phyloP scores from a whole-genome alignment of 2,797 vertebrate genomes.

The Philypnodon macrostomus region DNA sequence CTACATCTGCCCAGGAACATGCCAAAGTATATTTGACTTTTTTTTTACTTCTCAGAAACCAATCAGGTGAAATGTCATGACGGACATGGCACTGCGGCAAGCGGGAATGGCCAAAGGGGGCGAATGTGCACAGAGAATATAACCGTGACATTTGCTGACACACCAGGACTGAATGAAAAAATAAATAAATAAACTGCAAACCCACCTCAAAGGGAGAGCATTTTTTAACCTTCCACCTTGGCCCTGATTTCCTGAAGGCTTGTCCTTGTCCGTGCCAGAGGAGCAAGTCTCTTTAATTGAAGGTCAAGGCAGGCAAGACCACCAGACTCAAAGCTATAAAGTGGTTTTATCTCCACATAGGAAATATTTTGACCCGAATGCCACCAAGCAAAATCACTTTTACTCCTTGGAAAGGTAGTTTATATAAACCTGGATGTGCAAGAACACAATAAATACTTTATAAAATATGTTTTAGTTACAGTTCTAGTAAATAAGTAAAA shows the following conservation, averaged over 20 bases:
- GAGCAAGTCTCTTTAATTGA: conserved; percentile 35
- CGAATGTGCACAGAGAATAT: conserved; percentile 16
- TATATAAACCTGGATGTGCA: neutral
- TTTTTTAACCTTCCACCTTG: conserved; percentile 43
- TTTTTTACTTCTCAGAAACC: conserved; percentile 21
- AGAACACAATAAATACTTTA: neutral
- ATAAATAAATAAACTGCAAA: conserved; percentile 34
- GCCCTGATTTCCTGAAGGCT: conserved; percentile 20
- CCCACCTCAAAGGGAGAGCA: conserved; percentile 8
- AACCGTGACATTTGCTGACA: conserved; percentile 66
- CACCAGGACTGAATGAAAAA: conserved; percentile 17
- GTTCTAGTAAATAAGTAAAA: too few species aligned
- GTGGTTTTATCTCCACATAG: conserved; percentile 12
- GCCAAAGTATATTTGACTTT: conserved; percentile 3
- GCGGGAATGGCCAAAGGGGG: conserved; percentile 24
- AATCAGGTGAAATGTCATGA: conserved; percentile 44
- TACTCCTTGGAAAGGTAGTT: conserved; percentile 2
- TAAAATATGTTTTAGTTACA: neutral
- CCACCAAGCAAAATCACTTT: conserved; percentile 16
- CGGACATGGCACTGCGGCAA: conserved; percentile 8
- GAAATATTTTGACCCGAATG: conserved; percentile 10
- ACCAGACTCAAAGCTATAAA: conserved; percentile 9
- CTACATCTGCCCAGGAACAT: too few species aligned
- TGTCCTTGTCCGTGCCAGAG: conserved; percentile 10
- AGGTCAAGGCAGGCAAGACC: conserved; percentile 32